Base-by-base conservation (phyloP, 2,797 vertebrate species). In the Protonibea diacanthus region DNA sequence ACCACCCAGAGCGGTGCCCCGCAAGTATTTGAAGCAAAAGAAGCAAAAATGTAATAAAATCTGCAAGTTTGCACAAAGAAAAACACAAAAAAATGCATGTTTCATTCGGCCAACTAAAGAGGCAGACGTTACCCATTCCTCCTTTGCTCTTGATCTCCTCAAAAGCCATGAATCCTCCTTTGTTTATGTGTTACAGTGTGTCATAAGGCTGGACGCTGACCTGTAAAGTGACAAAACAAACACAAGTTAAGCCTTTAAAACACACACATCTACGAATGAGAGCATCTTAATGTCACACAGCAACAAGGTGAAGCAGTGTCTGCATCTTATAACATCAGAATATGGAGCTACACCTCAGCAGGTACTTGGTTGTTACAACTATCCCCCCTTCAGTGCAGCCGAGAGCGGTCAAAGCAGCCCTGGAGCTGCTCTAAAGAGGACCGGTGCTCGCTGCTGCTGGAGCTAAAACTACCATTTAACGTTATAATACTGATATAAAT, bases 131-230 rank as follows among this genome's bases (percentile, higher is more conserved):
- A 94, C 93, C 92, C 83, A 92, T 88, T 64, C 88, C 91, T 87
- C 90, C 88, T 90, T 95, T 95, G 85, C 91, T 90, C 84, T 94
- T 95, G 65, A 95, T 90, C 84, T 96, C 95, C 76, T 95, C 95
- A 83, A 94, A 95, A 61, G 94, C 93, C 95, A 95, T 95, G 83
- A 45, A 53, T 71, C 47, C 69, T 60, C 70, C 67, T 78, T 58
- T 27, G 45, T 71, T n/a, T 21, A 29, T 58, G 61, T 62, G 59
- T 80, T 56, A 55, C 70, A 83, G 81, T 71, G 44, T 65, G 58
- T 78, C 62, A 84, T 47, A 70, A 78, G 69, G 71, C 71, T 76
- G 70, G 65, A 72, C 23, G 51, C n/a, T 66, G 49, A 83, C 62
- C 87, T 91, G 79, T 62, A 10, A 38, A 20, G 40, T 5, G 23